These are phyloP conservation scores for Rynchops niger DNA, from an alignment of 2,113 vertebrate genomes.

Conservation along the genomic window DNA sequence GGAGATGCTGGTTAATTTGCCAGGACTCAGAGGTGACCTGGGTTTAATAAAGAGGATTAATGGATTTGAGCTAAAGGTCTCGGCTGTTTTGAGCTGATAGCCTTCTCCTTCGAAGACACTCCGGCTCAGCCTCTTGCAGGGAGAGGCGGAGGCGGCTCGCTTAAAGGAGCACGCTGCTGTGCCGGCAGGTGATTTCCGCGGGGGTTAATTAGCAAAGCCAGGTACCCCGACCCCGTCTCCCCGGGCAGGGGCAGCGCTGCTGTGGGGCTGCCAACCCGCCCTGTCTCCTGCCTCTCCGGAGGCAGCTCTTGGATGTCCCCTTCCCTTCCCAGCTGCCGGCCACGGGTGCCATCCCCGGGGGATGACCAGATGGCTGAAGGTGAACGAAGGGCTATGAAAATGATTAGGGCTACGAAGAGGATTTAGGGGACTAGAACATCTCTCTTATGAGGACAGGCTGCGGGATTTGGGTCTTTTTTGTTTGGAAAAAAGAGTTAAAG, in stretches of 20 bases:
- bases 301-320: background rate
- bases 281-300: background rate
- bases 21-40: conserved; percentile 79
- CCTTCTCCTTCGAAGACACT: conserved; percentile 73
- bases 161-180: background rate
- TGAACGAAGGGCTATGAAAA: too few species aligned
- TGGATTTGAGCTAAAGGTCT: conserved; percentile 84
- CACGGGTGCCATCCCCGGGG: accelerated
- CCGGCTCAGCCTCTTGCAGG: conserved; percentile 31
- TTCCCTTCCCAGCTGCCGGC: background rate
- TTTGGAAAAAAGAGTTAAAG: too few species aligned
- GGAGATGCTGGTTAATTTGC: conserved; percentile 81
- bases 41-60: conserved; percentile 86
- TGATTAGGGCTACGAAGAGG: too few species aligned
- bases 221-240: background rate
- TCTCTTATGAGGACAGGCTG: too few species aligned
- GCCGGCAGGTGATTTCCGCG: background rate
- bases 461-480: too few species aligned
- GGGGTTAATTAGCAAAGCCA: background rate
- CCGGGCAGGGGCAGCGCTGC: background rate
- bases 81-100: conserved; percentile 80
- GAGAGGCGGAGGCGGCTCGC: background rate
- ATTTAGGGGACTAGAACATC: too few species aligned
- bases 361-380: accelerated
- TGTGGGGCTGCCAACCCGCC: background rate